Conservation (phyloP, 2,888 invertebrate species). For the Helobdella robusta region DNA sequence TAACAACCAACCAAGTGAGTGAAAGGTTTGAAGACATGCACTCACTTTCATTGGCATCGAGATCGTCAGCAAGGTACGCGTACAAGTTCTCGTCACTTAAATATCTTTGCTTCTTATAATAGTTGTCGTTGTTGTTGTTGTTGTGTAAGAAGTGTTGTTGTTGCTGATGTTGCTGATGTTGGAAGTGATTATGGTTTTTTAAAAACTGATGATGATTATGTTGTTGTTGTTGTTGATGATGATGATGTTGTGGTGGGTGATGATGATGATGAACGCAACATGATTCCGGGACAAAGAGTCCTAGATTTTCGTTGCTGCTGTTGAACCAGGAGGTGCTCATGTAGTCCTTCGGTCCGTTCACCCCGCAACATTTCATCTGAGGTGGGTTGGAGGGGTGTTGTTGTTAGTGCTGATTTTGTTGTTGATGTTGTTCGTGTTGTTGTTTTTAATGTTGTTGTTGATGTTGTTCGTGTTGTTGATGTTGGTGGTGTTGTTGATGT, state of each 20-base stretch:
- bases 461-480: not conserved
- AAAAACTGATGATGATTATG: not conserved
- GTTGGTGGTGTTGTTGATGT: not conserved
- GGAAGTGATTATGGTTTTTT: not conserved
- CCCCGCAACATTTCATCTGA: conserved; percentile 29
- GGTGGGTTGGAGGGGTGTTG: not conserved
- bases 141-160: not conserved
- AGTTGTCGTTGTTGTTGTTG: not conserved
- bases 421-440: too few relatives aligned
- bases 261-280: too few relatives aligned
- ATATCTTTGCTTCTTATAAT: not conserved
- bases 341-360: conserved; percentile 27
- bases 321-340: conserved; percentile 28
- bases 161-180: not conserved
- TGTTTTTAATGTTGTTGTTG: too few relatives aligned
- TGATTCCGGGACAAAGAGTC: conserved; percentile 26
- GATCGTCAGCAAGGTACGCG: too few relatives aligned
- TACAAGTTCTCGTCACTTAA: not conserved
- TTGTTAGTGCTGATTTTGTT: too few relatives aligned
- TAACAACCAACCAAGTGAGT: too few relatives aligned
- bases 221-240: too few relatives aligned
- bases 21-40: too few relatives aligned
- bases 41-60: too few relatives aligned
- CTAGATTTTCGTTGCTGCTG: conserved; percentile 18
- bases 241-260: too few relatives aligned